These are phyloP conservation scores for Leptodactylus fallax DNA, from an alignment of 2,797 vertebrate genomes.

Conservation along the genomic window DNA sequence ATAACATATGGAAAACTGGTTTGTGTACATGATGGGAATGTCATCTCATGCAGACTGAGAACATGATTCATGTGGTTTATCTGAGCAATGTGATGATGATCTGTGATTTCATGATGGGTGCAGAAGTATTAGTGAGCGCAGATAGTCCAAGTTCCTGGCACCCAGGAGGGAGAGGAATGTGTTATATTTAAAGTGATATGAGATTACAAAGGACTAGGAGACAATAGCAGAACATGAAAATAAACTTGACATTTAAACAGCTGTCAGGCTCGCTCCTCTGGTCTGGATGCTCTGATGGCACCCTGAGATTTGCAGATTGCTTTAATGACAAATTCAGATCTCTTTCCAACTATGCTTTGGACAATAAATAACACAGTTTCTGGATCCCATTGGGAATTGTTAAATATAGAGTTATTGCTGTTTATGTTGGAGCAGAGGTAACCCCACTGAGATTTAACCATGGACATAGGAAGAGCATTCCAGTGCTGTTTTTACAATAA, in stretches of 20 bases:
- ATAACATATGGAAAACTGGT: too few relatives aligned
- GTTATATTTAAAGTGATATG: constrained; percentile 37
- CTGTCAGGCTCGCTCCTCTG: constrained; percentile 35
- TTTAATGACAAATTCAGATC: constrained; percentile 46
- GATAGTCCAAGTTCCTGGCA: background rate
- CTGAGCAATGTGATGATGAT: constrained; percentile 11
- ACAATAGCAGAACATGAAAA: constrained; percentile 46
- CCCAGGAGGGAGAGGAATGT: constrained; percentile 22
- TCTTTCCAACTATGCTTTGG: constrained; percentile 24
- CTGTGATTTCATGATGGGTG: background rate
- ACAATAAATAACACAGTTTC: constrained; percentile 44
- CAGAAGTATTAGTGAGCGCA: constrained; percentile 11
- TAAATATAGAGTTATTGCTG: constrained; percentile 54
- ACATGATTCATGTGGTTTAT: background rate
- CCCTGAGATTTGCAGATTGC: constrained; percentile 28
- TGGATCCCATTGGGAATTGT: constrained; percentile 31
- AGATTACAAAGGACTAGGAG: constrained; percentile 36
- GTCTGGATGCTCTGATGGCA: background rate
- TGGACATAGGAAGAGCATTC: constrained; percentile 52
- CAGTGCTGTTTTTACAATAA: constrained; percentile 50
- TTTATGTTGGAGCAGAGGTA: constrained; percentile 56
- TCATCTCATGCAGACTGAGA: background rate
- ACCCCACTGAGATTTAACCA: constrained; percentile 56
- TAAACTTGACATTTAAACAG: constrained; percentile 55
- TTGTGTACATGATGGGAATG: background rate